phyloP scores from a whole-genome alignment of 2,888 invertebrate genomes.

The Ochropacha duplaris region DNA sequence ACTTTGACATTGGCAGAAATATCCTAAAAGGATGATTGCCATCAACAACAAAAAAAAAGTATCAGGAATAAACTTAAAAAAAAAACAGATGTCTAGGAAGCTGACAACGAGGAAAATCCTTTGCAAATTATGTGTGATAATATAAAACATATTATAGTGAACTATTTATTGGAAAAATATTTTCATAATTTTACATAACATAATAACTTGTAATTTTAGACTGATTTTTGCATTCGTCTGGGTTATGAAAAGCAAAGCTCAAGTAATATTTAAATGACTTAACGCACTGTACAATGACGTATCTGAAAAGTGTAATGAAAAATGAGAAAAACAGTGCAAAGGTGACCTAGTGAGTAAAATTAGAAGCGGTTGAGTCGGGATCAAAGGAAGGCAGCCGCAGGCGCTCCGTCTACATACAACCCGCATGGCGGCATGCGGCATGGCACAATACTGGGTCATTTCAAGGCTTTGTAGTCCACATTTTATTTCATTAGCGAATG shows the following conservation, averaged over 20 bases:
- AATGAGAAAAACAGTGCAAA: conserved; percentile 23
- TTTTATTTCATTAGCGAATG: conserved; percentile 34
- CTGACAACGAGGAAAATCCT: no score
- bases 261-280: not conserved
- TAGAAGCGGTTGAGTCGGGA: conserved; percentile 39
- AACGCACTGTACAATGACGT: not conserved
- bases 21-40: no score
- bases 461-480: conserved; percentile 22
- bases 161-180: no score
- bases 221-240: no score
- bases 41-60: no score
- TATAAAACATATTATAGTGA: no score
- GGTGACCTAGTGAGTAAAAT: conserved; percentile 40
- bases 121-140: no score
- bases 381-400: conserved; percentile 27
- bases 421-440: conserved; percentile 18
- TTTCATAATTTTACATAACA: no score
- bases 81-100: no score
- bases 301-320: conserved; percentile 7
- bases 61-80: no score
- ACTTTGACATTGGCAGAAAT: no score
- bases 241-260: not conserved
- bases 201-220: no score
- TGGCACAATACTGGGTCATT: conserved; percentile 21
- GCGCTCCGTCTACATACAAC: conserved; percentile 15